These are phyloP conservation scores for Azemiops feae DNA, from an alignment of 2,113 vertebrate species.

Conservation along the genomic window DNA sequence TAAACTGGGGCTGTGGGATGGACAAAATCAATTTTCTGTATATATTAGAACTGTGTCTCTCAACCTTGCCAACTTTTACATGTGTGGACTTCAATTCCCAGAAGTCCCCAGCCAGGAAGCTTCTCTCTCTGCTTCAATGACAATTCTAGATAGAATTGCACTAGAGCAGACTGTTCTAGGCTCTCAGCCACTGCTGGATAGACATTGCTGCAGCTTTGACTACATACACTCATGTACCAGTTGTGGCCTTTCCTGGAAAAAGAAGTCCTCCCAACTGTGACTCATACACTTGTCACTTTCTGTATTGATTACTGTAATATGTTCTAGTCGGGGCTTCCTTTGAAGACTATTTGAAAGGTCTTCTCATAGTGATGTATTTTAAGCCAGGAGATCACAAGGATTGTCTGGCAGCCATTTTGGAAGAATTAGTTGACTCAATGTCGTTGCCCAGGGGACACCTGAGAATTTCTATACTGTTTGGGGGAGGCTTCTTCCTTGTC, in stretches of 20 bases:
- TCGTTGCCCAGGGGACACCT: too few species aligned
- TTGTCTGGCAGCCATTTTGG: too few species aligned
- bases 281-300: neutral
- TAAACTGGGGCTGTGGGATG: neutral
- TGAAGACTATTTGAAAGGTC: neutral
- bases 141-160: neutral
- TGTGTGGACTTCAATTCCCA: neutral
- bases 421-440: too few species aligned
- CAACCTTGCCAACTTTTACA: neutral
- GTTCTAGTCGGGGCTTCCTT: neutral
- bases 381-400: too few species aligned
- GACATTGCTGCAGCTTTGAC: neutral
- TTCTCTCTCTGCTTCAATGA: neutral
- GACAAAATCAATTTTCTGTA: neutral
- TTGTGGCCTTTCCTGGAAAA: neutral
- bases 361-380: too few species aligned
- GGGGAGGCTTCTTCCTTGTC: too few species aligned
- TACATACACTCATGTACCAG: neutral
- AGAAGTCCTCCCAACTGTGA: neutral
- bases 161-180: too few species aligned
- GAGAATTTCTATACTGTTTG: too few species aligned
- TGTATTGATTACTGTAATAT: neutral
- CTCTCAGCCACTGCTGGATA: neutral
- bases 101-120: neutral
- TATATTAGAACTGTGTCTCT: neutral